Percentiles rank a stretch among this genome's conserved stretches.
Evolutionary conservation across 2,113 vertebrate genomes (phyloP).

Genomic region (Genyomyrus donnyi): DNA sequence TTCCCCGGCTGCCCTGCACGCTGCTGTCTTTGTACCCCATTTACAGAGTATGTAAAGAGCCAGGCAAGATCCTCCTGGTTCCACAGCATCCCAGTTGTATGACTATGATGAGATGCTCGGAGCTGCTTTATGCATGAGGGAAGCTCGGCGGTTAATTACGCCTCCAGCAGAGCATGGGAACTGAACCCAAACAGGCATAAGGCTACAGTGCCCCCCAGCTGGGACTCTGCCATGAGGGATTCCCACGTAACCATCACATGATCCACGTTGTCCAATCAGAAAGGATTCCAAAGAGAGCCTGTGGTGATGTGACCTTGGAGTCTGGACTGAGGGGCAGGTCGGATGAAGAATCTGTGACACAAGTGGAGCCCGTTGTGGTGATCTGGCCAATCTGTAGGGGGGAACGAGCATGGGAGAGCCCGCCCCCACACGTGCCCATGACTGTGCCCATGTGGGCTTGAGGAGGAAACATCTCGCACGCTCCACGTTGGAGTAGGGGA

Average conservation of each 20-base stretch:
- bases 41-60: background rate
- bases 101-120: background rate
- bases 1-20: background rate
- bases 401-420: background rate
- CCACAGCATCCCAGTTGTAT: background rate
- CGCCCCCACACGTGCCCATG: no score
- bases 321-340: background rate
- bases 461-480: background rate
- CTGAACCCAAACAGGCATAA: background rate
- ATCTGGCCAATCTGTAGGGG: background rate
- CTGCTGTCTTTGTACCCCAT: background rate
- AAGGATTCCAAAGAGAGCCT: background rate
- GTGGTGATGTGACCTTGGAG: background rate
- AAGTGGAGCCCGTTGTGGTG: background rate
- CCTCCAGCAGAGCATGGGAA: background rate
- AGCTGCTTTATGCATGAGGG: background rate
- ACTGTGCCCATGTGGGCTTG: background rate
- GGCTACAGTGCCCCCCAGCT: background rate
- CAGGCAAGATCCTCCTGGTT: background rate
- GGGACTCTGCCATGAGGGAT: background rate
- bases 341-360: background rate
- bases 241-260: background rate
- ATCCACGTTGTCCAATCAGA: background rate
- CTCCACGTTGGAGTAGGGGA: background rate
- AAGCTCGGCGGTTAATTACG: background rate